A percentile compares a stretch with the other conserved stretches of the same genome.
Evolutionary conservation across 1,140 invertebrate species (phyloP).

Genomic region (Drosophila nebulosa): DNA sequence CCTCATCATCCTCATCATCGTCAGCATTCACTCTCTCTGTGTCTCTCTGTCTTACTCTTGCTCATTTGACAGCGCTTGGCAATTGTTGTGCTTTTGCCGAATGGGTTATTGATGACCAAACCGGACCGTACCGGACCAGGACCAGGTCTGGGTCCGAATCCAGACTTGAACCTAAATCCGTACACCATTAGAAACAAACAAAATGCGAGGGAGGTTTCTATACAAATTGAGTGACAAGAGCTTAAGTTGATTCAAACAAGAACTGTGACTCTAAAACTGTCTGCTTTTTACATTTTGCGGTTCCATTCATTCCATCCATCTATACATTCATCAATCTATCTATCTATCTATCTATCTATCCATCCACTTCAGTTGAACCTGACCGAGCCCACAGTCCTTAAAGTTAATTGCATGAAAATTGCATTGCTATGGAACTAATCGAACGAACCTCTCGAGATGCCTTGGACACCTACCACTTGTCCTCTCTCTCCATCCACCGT

Average conservation of each 20-base stretch:
- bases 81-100: conserved; percentile 30
- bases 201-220: neutral
- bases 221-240: neutral
- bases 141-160: too few species aligned
- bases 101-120: conserved; percentile 41
- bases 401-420: neutral
- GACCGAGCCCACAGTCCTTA: neutral
- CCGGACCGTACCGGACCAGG: too few species aligned
- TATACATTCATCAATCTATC: too few species aligned
- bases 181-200: neutral
- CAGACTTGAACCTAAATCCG: too few species aligned
- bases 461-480: too few species aligned
- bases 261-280: neutral
- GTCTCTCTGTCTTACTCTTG: neutral
- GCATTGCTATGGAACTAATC: neutral
- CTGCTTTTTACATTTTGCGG: neutral
- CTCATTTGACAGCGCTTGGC: conserved; percentile 30
- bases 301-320: neutral
- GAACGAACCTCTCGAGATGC: neutral
- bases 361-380: neutral
- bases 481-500: neutral
- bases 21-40: neutral
- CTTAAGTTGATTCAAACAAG: too few species aligned
- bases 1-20: neutral
- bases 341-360: too few species aligned